A percentile compares a stretch with the other conserved stretches of the same genome.
Evolutionary conservation across 1,140 invertebrate species (phyloP).

Genomic region (Pinna nobilis): DNA sequence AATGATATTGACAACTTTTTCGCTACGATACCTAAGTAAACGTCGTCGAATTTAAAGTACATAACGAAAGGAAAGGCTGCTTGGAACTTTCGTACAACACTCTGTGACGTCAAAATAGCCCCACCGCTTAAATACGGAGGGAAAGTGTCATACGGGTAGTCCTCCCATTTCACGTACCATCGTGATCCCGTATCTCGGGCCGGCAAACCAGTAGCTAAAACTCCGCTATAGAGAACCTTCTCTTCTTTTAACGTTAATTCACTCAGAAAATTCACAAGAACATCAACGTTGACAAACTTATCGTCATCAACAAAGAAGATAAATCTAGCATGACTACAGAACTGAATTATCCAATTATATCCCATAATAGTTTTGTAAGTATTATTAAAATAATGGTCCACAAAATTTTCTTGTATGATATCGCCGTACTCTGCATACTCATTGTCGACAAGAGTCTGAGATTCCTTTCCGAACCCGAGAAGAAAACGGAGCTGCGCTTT

Average conservation of each 20-base stretch:
- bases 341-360: conserved; percentile 11
- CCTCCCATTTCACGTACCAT: conserved; percentile 61
- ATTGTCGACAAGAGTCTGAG: background rate
- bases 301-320: conserved; percentile 27
- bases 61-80: conserved; percentile 22
- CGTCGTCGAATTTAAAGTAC: conserved; percentile 31
- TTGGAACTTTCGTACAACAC: conserved; percentile 11
- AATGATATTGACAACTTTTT: background rate
- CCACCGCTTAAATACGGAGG: conserved; percentile 66
- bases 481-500: background rate
- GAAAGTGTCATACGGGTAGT: conserved; percentile 61
- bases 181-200: conserved; percentile 31
- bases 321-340: background rate
- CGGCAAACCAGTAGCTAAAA: background rate
- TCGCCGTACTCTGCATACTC: background rate
- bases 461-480: background rate
- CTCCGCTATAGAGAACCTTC: background rate
- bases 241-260: background rate
- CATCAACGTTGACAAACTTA: background rate
- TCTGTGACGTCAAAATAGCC: conserved; percentile 44
- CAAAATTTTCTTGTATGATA: conserved; percentile 14
- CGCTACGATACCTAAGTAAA: conserved; percentile 33
- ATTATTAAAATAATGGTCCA: conserved; percentile 17
- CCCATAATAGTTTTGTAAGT: conserved; percentile 24
- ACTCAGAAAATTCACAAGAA: background rate